Base-by-base conservation (phyloP, 2,888 invertebrate species). In the Pelosia muscerda region DNA sequence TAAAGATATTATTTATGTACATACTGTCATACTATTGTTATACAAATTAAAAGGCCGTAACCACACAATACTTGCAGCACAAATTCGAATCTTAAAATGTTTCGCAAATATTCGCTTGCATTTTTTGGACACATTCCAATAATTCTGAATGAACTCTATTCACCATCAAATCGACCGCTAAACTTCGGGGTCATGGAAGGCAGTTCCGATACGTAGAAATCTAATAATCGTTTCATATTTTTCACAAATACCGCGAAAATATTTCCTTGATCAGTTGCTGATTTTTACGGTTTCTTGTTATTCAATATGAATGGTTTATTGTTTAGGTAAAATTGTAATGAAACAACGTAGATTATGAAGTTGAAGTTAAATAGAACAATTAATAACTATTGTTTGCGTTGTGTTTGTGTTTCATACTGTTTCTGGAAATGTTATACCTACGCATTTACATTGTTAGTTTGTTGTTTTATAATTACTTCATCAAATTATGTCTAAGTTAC, bases 121-220 rank as follows among this genome's bases (percentile, higher is more conserved):
- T 78, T 66, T 34, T 74, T 79, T 78, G 79, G 79, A 74, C 59
- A 42, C 22, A 65, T 74, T 78, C 79, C 79, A 81, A 74, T 81
- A 65, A 78, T 58, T 62, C 55, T 71, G 67, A 78, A 75, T 68
- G 66, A 66, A 65, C 57, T 81, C 53, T 69, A 74, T 78, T 81
- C 65, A 78, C 64, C 69, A 74, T 63, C 19, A 53, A 73, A 71
- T 71, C 31, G 63, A 70, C 71, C 71, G 63, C 72, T 66, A 69
- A 71, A 68, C 71, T 61, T 74, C 67, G 71, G 55, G 55, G 71
- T 60, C 34, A 55, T 66, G 58, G 22, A 62, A 75, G 64, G 68
- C 66, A 55, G 54, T 66, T 73, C 68, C 62, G 62, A 68, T 34
- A 63, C 59, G 71, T 66, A 72, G 58, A 65, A 75, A 67, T 63